A percentile compares a stretch with the other conserved stretches of the same genome.
Evolutionary conservation across 1,140 invertebrate genomes (phyloP).

Genomic region (Drosophila insularis): DNA sequence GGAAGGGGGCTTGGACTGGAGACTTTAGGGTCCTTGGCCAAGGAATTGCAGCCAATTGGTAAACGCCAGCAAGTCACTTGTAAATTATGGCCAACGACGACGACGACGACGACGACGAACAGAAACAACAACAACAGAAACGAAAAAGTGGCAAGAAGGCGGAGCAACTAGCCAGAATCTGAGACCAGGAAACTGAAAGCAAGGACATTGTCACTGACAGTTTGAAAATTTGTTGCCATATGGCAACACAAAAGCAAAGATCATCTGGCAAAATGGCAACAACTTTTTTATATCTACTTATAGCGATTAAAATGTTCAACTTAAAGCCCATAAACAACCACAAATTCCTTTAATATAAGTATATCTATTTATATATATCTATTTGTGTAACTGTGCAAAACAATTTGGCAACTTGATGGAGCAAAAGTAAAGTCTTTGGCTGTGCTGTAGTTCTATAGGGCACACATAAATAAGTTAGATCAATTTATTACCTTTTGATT

Average conservation of each 20-base stretch:
- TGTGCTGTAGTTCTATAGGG: too few relatives aligned
- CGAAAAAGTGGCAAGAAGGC: slow-evolving; percentile 1
- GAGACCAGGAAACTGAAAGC: neutral
- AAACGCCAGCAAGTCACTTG: slow-evolving; percentile 46
- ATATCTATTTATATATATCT: too few relatives aligned
- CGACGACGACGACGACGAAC: slow-evolving; percentile 31
- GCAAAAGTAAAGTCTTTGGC: too few relatives aligned
- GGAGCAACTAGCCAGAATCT: neutral
- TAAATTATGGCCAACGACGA: slow-evolving; percentile 67
- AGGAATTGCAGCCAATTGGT: slow-evolving; percentile 55
- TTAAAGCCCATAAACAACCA: neutral
- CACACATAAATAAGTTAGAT: too few relatives aligned
- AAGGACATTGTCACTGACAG: slow-evolving; percentile 1
- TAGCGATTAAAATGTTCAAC: slow-evolving; percentile 3
- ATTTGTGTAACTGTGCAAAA: neutral
- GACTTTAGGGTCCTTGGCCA: neutral
- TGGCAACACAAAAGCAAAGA: slow-evolving; percentile 3
- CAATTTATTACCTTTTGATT: too few relatives aligned
- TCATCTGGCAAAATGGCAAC: slow-evolving; percentile 5
- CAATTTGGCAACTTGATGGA: neutral
- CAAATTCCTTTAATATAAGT: too few relatives aligned
- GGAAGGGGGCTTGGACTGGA: neutral
- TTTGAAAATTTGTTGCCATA: slow-evolving; percentile 10
- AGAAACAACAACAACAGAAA: neutral
- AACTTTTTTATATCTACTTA: slow-evolving; percentile 10